Base-by-base conservation (phyloP, 2,797 vertebrate species). In the Phalloptychus januarius region DNA sequence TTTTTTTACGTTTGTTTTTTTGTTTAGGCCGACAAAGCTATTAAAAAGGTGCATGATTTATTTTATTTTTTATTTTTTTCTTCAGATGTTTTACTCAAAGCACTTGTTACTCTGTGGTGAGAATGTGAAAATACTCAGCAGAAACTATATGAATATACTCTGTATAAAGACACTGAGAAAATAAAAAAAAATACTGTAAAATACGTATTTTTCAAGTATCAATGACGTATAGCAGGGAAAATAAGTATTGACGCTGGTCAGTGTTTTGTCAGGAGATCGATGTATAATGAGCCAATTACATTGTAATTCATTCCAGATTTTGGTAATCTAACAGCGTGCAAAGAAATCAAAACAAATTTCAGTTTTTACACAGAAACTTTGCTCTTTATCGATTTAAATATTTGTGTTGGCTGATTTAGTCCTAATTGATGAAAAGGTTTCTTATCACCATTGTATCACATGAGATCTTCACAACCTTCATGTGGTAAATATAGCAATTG, bases 81-180 rank as follows among this genome's bases (percentile, higher is more conserved):
- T 72, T 83, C 86, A 94, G 92, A 93, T 91, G 94, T 93, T 95
- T 95, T 94, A 92, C 84, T 94, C 84, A 78, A 94, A 91, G 91
- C 94, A 96, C 94, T 95, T 94, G 93, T 96, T 95, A 93, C 88
- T 95, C 89, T 95, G 95, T 96, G 95, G 94, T 95, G 93, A 95
- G 95, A 96, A 95, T 95, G 95, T 95, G 94, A 95, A 95, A 93
- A 91, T 96, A 95, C 95, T 96, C 94, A 92, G 90, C 94, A 82
- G 93, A 95, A 95, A 95, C 93, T 94, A 95, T 95, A 95, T 93
- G 88, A 95, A 94, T 95, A 96, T 96, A 96, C 93, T 95, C 95
- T 96, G 94, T 95, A 95, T 91, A 96, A 95, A 95, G 88, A 91
- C 91, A 92, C 87, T 93, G 90, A 92, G 84, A 93, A 94, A 94